Evolutionary conservation across 2,888 invertebrate species (phyloP).

Genomic region (Resseliella maxima): DNA sequence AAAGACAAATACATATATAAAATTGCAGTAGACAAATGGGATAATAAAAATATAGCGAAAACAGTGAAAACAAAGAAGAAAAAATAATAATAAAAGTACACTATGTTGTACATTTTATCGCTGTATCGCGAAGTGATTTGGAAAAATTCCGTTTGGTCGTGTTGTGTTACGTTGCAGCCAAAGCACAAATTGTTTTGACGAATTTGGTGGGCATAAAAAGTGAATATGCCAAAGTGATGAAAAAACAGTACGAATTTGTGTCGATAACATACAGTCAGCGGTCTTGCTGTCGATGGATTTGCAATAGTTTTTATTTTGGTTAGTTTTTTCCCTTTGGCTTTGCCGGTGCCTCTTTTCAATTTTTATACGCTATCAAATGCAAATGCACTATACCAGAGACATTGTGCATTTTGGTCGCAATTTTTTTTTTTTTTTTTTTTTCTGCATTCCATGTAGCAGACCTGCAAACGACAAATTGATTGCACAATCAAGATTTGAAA

Average conservation of each 20-base stretch:
- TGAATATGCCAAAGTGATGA: conserved; percentile 29
- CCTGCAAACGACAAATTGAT: conserved; percentile 56
- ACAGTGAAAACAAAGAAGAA: conserved; percentile 11
- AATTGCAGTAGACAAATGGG: conserved; percentile 15
- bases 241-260: conserved; percentile 46
- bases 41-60: conserved; percentile 21
- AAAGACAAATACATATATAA: conserved; percentile 19
- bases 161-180: neutral
- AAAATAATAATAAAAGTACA: conserved; percentile 46
- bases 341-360: neutral
- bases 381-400: neutral
- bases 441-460: conserved; percentile 31
- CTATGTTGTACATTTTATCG: conserved; percentile 30
- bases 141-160: neutral
- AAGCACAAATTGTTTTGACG: conserved; percentile 32
- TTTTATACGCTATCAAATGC: neutral
- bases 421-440: conserved; percentile 9
- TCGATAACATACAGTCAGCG: conserved; percentile 3
- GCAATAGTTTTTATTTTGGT: conserved; percentile 1
- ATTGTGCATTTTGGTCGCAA: conserved; percentile 12
- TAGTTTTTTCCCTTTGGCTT: neutral
- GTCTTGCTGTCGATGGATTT: conserved; percentile 4
- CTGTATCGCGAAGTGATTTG: conserved; percentile 24
- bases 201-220: conserved; percentile 6
- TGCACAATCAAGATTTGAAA: conserved; percentile 55